Conservation (phyloP, 2,797 vertebrate species). For the Gymnodraco acuticeps region DNA sequence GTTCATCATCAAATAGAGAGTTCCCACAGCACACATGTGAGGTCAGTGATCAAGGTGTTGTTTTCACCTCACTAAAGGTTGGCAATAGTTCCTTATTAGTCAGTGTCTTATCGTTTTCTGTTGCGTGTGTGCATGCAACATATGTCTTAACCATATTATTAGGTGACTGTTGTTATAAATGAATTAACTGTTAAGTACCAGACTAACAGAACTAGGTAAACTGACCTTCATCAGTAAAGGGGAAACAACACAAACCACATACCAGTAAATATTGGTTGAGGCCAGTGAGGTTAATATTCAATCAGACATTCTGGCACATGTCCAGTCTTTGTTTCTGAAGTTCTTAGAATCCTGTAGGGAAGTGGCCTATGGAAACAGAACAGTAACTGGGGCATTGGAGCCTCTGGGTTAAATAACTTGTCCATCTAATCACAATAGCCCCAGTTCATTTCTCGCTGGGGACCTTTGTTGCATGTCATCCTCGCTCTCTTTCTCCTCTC, state of each 20-base stretch:
- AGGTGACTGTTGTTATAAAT: not conserved
- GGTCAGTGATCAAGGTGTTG: not conserved
- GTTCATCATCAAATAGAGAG: not conserved
- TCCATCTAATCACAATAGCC: not conserved
- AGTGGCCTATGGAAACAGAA: not conserved
- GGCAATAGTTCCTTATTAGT: not conserved
- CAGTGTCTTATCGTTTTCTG: not conserved
- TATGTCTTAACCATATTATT: too few species aligned
- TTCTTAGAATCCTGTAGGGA: constrained; percentile 13
- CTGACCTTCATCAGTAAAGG: constrained; percentile 18
- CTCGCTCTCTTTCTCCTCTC: not conserved
- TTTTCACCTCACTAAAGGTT: not conserved
- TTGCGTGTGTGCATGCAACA: not conserved
- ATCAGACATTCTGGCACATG: constrained; percentile 16
- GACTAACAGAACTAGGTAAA: not conserved
- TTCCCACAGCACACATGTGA: not conserved
- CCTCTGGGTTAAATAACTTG: not conserved
- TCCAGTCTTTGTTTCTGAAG: constrained; percentile 21
- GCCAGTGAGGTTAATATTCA: constrained; percentile 51
- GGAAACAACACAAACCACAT: constrained; percentile 23
- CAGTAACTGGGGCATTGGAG: not conserved
- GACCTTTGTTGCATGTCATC: not conserved
- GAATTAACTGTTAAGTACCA: not conserved
- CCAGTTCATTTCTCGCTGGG: not conserved
- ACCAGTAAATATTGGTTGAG: constrained; percentile 46